Evolutionary conservation across 2,113 vertebrate species (phyloP).

Genomic region (Diphyllodes magnificus): DNA sequence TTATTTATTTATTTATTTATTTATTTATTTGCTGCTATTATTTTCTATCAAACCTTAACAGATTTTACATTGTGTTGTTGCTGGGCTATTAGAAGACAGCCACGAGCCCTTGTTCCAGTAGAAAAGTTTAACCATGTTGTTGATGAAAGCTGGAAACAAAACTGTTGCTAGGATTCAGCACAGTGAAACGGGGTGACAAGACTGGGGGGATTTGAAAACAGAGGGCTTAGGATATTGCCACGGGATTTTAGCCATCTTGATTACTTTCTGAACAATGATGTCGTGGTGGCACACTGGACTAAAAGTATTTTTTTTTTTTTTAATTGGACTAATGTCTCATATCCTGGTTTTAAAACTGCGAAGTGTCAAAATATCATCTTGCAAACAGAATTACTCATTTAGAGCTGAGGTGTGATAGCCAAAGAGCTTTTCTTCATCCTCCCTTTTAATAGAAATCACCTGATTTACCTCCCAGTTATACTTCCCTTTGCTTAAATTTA

Average conservation of each 20-base stretch:
- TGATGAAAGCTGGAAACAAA: not conserved
- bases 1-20: not conserved
- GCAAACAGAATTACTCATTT: not conserved
- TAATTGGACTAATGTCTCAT: not conserved
- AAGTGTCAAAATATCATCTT: not conserved
- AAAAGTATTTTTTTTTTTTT: not conserved
- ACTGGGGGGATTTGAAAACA: not conserved
- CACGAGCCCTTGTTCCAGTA: not conserved
- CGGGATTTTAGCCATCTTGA: not conserved
- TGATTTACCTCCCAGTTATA: not conserved
- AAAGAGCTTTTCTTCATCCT: not conserved
- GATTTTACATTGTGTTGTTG: not conserved
- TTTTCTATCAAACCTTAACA: not conserved
- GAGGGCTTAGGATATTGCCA: not conserved
- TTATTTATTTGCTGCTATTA: not conserved
- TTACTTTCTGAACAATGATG: not conserved
- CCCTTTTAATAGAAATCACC: not conserved
- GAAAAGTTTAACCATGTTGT: not conserved
- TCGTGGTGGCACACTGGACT: not conserved
- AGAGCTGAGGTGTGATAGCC: not conserved
- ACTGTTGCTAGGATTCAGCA: not conserved
- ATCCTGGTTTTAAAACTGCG: not conserved
- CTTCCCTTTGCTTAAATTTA: not conserved
- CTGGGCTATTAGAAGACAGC: not conserved
- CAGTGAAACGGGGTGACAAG: not conserved